phyloP scores from a whole-genome alignment of 2,797 vertebrate genomes.

The Spinibarbus caldwelli region DNA sequence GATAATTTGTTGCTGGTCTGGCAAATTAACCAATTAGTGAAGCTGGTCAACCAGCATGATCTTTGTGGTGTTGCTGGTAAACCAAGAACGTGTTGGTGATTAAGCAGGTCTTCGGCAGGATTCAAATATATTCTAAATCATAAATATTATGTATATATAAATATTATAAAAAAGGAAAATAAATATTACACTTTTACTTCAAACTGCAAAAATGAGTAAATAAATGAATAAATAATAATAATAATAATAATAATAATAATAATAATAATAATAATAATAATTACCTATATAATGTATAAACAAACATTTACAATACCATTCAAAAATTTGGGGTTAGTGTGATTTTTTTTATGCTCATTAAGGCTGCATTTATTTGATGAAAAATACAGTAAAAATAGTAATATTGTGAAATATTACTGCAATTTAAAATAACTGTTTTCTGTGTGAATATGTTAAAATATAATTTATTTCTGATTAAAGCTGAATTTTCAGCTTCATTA shows the following conservation, averaged over 20 bases:
- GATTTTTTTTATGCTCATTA: neutral
- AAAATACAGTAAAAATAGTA: neutral
- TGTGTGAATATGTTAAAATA: neutral
- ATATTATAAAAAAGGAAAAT: no score
- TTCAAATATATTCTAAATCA: neutral
- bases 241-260: no score
- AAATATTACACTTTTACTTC: no score
- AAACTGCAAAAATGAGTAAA: no score
- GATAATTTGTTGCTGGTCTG: neutral
- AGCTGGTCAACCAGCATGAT: neutral
- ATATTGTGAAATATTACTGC: neutral
- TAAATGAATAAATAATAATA: no score
- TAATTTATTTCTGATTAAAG: neutral
- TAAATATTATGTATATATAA: neutral
- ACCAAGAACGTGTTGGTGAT: neutral
- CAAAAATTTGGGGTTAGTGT: no score
- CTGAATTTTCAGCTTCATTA: neutral
- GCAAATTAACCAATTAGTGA: neutral
- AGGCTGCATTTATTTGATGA: no score
- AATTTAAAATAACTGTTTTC: neutral
- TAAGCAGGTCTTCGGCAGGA: neutral
- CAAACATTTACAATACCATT: no score
- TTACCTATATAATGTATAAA: no score
- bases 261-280: no score
- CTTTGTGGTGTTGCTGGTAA: neutral